Evolutionary conservation across 2,113 vertebrate genomes (phyloP), one percentile per base, ranked within the genome.

Genomic region (Raja brachyura): DNA sequence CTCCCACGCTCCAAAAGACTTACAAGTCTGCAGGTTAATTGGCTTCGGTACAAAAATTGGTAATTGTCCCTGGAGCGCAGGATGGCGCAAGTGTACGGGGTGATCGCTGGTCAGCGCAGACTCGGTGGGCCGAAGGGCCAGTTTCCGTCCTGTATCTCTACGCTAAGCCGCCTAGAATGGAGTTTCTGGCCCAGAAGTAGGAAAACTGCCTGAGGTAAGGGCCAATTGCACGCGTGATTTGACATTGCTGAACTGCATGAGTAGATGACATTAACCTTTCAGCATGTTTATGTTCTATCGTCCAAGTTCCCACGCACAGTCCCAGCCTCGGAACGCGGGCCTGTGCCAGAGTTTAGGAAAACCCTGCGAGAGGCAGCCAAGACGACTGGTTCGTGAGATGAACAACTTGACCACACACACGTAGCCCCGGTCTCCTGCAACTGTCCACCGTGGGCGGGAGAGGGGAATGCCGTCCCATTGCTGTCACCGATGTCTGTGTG

Each of bases 261-360:
- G 11, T 11, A 4, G n/a, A 33, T 16, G n/a, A 33, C n/a, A 63
- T 88, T 66, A 66, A 63, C 28, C 59, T 28, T 63, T 61, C 83
- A 1, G n/a, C 28, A 0, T 14, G 83, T 63, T 66, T 16, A 31
- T 18, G 10, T 61, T 66, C 0, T 31, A 16, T 66, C 14, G 16
- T 8, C 3, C 54, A 28, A 25, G 48, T 59, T 59, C 14, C 83
- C 54, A 61, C 4, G 25, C 83, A 61, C 59, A 31, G 18, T 86
- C 83, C 83, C 28, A 31, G 83, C n/a, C 63, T 88, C 39, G 54
- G 59, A 20, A 28, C 83, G 16, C 28, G 16, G 83, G 10, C 83
- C 83, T 18, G 56, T 86, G 83, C 83, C 83, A 63, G 83, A 86
- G 83, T 86, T 86, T 86, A 63, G 56, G 56, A 63, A 86, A 86